phyloP scores from a whole-genome alignment of 2,888 invertebrate genomes.

The Lacanobia oleracea region DNA sequence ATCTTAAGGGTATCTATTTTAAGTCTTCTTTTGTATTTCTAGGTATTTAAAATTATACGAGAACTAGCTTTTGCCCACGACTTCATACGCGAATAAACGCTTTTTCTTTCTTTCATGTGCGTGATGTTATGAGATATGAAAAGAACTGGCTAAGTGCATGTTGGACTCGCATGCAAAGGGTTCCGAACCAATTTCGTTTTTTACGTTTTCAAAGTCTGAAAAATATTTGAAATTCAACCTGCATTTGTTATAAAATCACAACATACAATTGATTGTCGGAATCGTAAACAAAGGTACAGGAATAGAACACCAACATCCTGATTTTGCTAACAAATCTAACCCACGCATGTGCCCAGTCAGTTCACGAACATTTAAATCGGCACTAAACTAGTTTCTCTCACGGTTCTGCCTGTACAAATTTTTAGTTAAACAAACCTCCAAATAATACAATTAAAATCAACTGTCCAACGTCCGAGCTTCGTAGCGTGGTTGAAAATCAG shows the following conservation, averaged over 20 bases:
- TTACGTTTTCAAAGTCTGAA: too few species aligned
- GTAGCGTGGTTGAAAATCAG: constrained; percentile 19
- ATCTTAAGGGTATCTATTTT: too few species aligned
- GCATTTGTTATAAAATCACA: background rate
- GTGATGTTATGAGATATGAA: too few species aligned
- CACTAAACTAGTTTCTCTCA: constrained; percentile 29
- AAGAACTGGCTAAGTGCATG: too few species aligned
- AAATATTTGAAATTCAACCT: background rate
- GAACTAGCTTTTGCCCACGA: too few species aligned
- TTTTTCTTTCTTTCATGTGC: too few species aligned
- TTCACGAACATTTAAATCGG: constrained; percentile 8
- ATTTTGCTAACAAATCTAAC: background rate
- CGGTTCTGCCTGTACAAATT: constrained; percentile 9
- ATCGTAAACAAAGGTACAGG: background rate
- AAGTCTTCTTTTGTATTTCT: too few species aligned
- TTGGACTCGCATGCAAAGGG: too few species aligned
- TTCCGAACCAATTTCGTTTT: too few species aligned
- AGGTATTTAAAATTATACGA: too few species aligned
- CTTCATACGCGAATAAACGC: too few species aligned
- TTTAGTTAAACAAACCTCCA: constrained; percentile 35
- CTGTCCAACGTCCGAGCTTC: constrained; percentile 5
- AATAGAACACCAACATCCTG: background rate
- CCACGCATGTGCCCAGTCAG: too few species aligned
- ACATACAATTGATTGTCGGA: background rate
- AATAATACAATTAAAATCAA: constrained; percentile 54